Evolutionary conservation across 2,888 invertebrate species (phyloP).

Genomic region (Rhagium mordax): DNA sequence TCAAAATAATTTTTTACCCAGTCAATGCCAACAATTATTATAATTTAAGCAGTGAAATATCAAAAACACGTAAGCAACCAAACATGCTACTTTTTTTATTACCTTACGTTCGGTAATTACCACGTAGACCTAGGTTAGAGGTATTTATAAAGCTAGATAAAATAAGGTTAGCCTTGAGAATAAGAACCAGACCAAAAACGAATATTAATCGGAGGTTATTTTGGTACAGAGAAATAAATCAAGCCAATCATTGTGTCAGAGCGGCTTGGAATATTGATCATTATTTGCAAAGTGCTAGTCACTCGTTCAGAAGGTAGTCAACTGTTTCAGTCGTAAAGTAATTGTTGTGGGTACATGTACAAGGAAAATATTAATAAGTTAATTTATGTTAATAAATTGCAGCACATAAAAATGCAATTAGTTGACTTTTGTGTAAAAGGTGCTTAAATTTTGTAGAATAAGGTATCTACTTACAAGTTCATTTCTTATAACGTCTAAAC

Average conservation of each 20-base stretch:
- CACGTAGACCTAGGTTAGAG: background rate
- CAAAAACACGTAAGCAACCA: background rate
- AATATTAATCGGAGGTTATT: slow-evolving; percentile 10
- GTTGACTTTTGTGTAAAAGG: too few relatives aligned
- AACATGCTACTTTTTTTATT: slow-evolving; percentile 10
- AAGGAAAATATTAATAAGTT: too few relatives aligned
- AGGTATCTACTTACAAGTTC: too few relatives aligned
- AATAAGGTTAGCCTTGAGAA: slow-evolving; percentile 22
- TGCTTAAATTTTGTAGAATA: too few relatives aligned
- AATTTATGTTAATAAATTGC: too few relatives aligned
- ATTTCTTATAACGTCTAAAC: too few relatives aligned
- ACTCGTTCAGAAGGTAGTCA: background rate
- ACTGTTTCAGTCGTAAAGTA: background rate
- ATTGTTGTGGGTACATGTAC: too few relatives aligned
- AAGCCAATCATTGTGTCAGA: background rate
- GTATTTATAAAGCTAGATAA: slow-evolving; percentile 3
- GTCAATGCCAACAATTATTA: background rate
- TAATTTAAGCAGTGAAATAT: background rate
- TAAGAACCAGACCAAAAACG: slow-evolving; percentile 17
- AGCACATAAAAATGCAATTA: too few relatives aligned
- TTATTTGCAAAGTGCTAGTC: background rate
- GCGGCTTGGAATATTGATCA: background rate
- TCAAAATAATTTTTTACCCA: background rate
- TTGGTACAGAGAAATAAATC: slow-evolving; percentile 6
- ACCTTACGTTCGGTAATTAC: background rate